Evolutionary conservation across 1,140 invertebrate genomes (phyloP).

Genomic region (Colletes latitarsis): DNA sequence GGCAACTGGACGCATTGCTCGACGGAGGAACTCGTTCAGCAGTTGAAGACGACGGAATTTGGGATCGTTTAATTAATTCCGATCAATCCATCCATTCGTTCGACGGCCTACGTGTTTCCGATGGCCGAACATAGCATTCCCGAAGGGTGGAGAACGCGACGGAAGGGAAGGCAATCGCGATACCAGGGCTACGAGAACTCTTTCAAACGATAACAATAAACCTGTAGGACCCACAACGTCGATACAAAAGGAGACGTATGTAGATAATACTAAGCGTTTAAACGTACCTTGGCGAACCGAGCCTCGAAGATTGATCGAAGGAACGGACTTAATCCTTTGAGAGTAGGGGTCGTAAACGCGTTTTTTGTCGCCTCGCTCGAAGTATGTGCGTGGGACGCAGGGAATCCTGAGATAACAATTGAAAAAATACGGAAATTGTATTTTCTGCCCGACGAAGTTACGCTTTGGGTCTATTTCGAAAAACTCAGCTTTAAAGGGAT

Average conservation of each 20-base stretch:
- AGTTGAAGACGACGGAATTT: background rate
- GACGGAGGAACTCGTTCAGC: background rate
- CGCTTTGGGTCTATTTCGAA: background rate
- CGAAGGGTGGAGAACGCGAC: background rate
- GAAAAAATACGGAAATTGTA: no score
- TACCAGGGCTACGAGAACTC: background rate
- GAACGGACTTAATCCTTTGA: background rate
- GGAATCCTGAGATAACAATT: no score
- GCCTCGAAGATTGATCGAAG: background rate
- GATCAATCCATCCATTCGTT: conserved; percentile 24
- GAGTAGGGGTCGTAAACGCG: no score
- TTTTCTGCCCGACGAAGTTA: no score
- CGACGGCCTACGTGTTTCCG: conserved; percentile 8
- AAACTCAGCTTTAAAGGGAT: background rate
- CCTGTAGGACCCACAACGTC: background rate
- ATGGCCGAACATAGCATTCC: conserved; percentile 24
- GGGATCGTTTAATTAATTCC: conserved; percentile 24
- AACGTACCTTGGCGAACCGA: background rate
- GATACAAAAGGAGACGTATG: background rate
- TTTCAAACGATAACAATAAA: conserved; percentile 7
- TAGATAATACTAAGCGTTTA: background rate
- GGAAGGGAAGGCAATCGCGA: background rate
- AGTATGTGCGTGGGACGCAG: no score
- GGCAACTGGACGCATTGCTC: background rate
- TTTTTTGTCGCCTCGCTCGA: no score